Evolutionary conservation across 2,888 invertebrate species (phyloP).

Genomic region (Diplazon laetatorius): DNA sequence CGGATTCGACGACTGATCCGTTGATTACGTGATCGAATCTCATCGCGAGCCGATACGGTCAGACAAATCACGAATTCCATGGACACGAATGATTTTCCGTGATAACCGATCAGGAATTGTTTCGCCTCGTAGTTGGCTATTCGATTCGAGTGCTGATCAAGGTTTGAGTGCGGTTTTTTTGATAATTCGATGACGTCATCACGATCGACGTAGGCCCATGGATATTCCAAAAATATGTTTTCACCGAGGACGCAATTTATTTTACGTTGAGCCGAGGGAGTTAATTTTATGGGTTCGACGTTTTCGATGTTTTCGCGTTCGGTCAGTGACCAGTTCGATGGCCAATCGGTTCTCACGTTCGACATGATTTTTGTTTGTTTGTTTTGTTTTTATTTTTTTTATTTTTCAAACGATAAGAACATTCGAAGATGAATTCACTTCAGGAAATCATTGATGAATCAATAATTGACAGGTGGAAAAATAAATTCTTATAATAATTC

Average conservation of each 20-base stretch:
- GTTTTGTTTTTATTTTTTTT: background rate
- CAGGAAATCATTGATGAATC: no score
- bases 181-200: constrained; percentile 63
- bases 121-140: constrained; percentile 67
- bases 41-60: constrained; percentile 84
- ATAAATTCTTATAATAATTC: no score
- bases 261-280: constrained; percentile 69
- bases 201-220: constrained; percentile 76
- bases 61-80: constrained; percentile 88
- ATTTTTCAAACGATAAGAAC: no score
- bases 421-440: no score
- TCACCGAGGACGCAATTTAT: constrained; percentile 75
- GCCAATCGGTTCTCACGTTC: constrained; percentile 66
- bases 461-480: no score
- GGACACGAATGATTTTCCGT: constrained; percentile 85
- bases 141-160: constrained; percentile 66
- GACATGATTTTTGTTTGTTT: constrained; percentile 64
- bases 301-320: constrained; percentile 73
- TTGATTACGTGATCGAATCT: constrained; percentile 70
- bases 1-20: constrained; percentile 66
- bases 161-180: constrained; percentile 64
- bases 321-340: constrained; percentile 71
- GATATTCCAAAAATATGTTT: constrained; percentile 78
- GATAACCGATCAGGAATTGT: constrained; percentile 86
- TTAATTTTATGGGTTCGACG: constrained; percentile 71